phyloP scores from a whole-genome alignment of 2,888 invertebrate species.

The Cantharis rufa region DNA sequence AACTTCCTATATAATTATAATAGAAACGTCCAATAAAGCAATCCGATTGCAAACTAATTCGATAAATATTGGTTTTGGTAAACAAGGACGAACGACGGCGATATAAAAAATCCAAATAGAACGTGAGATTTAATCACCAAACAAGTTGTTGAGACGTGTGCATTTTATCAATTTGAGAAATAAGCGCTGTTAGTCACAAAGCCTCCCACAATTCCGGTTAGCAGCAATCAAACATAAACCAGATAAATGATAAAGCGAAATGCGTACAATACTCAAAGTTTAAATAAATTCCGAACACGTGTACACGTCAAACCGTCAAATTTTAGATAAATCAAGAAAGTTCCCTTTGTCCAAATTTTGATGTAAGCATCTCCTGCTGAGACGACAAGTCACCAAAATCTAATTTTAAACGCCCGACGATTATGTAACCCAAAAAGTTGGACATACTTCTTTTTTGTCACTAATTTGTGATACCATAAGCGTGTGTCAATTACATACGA shows the following conservation, averaged over 20 bases:
- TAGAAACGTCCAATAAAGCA: constrained; percentile 14
- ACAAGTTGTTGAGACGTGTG: not conserved
- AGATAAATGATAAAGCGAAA: constrained; percentile 12
- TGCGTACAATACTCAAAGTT: constrained; percentile 7
- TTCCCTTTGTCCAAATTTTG: constrained; percentile 20
- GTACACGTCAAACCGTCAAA: constrained; percentile 16
- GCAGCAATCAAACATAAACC: constrained; percentile 1
- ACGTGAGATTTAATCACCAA: constrained; percentile 4
- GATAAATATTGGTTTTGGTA: not conserved
- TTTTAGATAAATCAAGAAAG: constrained; percentile 12
- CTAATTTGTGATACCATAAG: constrained; percentile 9
- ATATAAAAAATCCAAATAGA: not conserved
- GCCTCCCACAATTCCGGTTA: not conserved
- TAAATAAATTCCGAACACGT: constrained; percentile 25
- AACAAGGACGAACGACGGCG: not conserved
- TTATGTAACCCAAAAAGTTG: constrained; percentile 5
- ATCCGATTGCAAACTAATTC: not conserved
- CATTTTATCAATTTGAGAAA: not conserved
- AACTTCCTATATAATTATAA: constrained; percentile 31
- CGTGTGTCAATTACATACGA: constrained; percentile 14
- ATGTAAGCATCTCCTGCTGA: constrained; percentile 12
- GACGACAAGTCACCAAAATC: constrained; percentile 18
- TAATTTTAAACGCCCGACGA: not conserved
- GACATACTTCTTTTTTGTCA: constrained; percentile 7
- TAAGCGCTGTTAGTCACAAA: not conserved